These are phyloP conservation scores for Macrostomum lignano DNA, from an alignment of 1,140 invertebrate species.

Conservation along the genomic window DNA sequence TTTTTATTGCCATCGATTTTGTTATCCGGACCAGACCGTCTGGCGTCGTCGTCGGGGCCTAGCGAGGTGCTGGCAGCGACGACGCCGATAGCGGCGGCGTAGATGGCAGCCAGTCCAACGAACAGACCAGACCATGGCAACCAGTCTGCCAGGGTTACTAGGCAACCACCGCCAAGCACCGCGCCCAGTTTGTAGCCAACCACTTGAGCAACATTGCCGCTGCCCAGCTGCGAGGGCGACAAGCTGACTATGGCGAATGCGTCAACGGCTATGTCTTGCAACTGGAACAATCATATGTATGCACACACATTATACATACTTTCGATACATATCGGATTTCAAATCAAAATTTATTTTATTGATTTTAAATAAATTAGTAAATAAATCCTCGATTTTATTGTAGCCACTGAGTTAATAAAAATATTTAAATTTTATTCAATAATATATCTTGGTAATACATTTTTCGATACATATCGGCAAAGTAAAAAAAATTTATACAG, in stretches of 20 bases:
- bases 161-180: conserved; percentile 22
- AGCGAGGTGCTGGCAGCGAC: conserved; percentile 12
- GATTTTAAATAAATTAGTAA: conserved; percentile 19
- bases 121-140: conserved; percentile 9
- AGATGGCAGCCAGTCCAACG: conserved; percentile 8
- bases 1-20: background rate
- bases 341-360: conserved; percentile 24
- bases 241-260: conserved; percentile 24
- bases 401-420: conserved; percentile 12
- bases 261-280: conserved; percentile 28
- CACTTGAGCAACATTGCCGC: conserved; percentile 29
- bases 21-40: conserved; percentile 11
- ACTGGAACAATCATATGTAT: too few relatives aligned
- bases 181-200: conserved; percentile 29
- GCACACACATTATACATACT: too few relatives aligned
- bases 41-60: conserved; percentile 9
- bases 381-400: conserved; percentile 11
- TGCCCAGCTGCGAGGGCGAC: conserved; percentile 16
- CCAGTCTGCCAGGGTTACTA: conserved; percentile 8
- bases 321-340: too few relatives aligned
- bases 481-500: too few relatives aligned
- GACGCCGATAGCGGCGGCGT: conserved; percentile 11
- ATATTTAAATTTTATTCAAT: too few relatives aligned
- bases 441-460: too few relatives aligned
- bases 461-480: too few relatives aligned